Percentiles rank a stretch among this genome's conserved stretches.
Conservation (phyloP, 1,140 invertebrate genomes). For the Anthonomus grandis region DNA sequence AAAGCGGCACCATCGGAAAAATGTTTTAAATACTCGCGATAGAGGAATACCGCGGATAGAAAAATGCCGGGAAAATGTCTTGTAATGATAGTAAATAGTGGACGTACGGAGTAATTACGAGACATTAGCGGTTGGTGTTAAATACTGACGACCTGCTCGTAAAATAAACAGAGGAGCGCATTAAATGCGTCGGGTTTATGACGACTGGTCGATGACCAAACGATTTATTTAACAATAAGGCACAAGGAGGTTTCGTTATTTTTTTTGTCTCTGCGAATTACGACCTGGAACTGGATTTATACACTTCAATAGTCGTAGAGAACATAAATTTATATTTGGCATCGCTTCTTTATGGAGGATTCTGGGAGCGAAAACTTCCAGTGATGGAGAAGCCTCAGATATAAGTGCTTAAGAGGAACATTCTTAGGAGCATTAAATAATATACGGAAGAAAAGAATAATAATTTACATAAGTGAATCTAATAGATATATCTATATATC, state of each 20-base stretch:
- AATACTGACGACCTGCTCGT: slow-evolving; percentile 1
- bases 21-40: slow-evolving; percentile 7
- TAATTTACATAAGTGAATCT: too few species aligned
- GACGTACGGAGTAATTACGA: slow-evolving; percentile 6
- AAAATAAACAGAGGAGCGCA: slow-evolving; percentile 12
- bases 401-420: too few species aligned
- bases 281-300: too few species aligned
- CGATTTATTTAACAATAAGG: background rate
- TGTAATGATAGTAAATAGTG: slow-evolving; percentile 12
- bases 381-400: too few species aligned
- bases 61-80: slow-evolving; percentile 2
- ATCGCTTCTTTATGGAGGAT: too few species aligned
- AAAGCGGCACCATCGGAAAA: slow-evolving; percentile 7
- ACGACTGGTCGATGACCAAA: slow-evolving; percentile 9
- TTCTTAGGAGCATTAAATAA: too few species aligned
- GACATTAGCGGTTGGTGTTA: slow-evolving; percentile 10
- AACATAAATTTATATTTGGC: too few species aligned
- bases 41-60: slow-evolving; percentile 3
- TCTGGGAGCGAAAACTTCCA: too few species aligned
- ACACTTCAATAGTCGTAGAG: too few species aligned
- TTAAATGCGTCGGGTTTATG: slow-evolving; percentile 1
- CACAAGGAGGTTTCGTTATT: too few species aligned
- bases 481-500: too few species aligned
- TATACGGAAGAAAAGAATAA: too few species aligned
- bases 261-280: background rate